Evolutionary conservation across 2,888 invertebrate species (phyloP).

Genomic region (Zygogramma bicolorata): DNA sequence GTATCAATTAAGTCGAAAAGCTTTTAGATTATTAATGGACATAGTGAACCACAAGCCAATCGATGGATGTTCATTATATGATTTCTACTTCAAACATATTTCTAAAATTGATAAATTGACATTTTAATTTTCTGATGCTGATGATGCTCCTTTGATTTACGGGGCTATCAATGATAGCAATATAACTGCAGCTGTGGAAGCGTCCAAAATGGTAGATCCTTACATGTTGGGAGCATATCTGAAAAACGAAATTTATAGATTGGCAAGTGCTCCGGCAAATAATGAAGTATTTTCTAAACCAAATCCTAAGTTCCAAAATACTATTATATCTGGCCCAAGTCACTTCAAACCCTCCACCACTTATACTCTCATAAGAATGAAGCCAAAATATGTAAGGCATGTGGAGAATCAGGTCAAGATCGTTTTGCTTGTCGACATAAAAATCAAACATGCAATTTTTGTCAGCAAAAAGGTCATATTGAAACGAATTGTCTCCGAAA

Average conservation of each 20-base stretch:
- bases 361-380: too few relatives aligned
- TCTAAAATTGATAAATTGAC: conserved; percentile 38
- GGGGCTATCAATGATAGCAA: conserved; percentile 36
- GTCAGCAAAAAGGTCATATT: too few relatives aligned
- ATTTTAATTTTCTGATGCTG: conserved; percentile 34
- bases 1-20: conserved; percentile 27
- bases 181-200: conserved; percentile 38
- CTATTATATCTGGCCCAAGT: too few relatives aligned
- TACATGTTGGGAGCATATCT: too few relatives aligned
- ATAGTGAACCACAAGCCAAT: conserved; percentile 25
- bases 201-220: conserved; percentile 28
- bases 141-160: conserved; percentile 40
- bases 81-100: conserved; percentile 39
- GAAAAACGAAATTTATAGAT: conserved; percentile 13
- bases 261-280: neutral
- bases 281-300: neutral
- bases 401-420: too few relatives aligned
- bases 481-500: too few relatives aligned
- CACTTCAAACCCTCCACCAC: too few relatives aligned
- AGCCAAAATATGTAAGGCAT: too few relatives aligned
- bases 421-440: too few relatives aligned
- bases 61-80: conserved; percentile 24
- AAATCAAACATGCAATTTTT: too few relatives aligned
- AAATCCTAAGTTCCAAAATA: neutral
- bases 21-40: conserved; percentile 36